phyloP scores from a whole-genome alignment of 2,888 invertebrate genomes.

The Laspeyria flexula region DNA sequence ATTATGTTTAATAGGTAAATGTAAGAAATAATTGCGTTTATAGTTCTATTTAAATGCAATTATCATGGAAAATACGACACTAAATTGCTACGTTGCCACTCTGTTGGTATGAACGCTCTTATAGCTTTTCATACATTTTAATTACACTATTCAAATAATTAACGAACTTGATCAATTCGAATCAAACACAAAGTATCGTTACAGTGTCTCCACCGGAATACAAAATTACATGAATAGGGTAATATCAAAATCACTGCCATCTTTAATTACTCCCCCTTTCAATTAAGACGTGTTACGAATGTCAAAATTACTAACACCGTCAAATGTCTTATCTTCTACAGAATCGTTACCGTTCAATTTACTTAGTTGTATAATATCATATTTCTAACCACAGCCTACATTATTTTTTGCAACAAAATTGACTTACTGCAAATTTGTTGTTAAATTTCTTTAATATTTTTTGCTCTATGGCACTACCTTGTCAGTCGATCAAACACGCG shows the following conservation, averaged over 20 bases:
- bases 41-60: no score
- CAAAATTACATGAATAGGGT: slow-evolving; percentile 33
- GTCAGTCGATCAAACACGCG: slow-evolving; percentile 10
- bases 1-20: no score
- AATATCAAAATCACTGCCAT: slow-evolving; percentile 52
- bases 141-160: not conserved
- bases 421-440: slow-evolving; percentile 8
- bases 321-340: slow-evolving; percentile 49
- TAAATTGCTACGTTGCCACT: no score
- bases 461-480: slow-evolving; percentile 20
- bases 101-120: no score
- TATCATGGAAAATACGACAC: no score
- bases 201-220: slow-evolving; percentile 36
- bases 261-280: slow-evolving; percentile 48
- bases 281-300: slow-evolving; percentile 60
- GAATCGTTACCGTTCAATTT: slow-evolving; percentile 50
- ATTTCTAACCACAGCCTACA: slow-evolving; percentile 33
- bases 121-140: not conserved
- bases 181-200: slow-evolving; percentile 22
- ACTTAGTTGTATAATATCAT: slow-evolving; percentile 28
- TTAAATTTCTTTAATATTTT: not conserved
- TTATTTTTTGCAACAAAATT: not conserved
- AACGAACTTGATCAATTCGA: not conserved
- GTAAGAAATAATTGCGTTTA: no score
- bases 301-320: slow-evolving; percentile 52